Evolutionary conservation across 2,797 vertebrate genomes (phyloP), one percentile per base, ranked within the genome.

Genomic region (Aplochiton taeniatus): DNA sequence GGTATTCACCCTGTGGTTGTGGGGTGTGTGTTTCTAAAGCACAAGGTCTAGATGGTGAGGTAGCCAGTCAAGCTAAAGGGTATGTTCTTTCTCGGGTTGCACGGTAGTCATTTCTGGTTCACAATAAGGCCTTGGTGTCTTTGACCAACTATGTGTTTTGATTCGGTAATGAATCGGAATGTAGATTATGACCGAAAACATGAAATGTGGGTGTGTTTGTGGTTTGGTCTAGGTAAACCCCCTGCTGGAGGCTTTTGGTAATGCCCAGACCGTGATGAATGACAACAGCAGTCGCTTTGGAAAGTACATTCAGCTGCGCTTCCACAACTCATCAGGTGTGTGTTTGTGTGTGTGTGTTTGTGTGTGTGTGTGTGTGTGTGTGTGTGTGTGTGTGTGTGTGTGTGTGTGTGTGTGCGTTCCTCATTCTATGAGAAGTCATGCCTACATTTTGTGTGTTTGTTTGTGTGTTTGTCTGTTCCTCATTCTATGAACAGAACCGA

Each of bases 231-330:
- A 93, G 92, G 91, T 93, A 55, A 93, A 93, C 76, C 92, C 91
- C 0, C 80, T 93, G 55, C 81, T 93, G 54, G 92, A 93, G 80
- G 92, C 88, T 17, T 93, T 93, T 73, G 92, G 92, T 45, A 93
- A 93, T 57, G 92, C 92, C 10, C 91, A 92, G 71, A 93, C 92
- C 4, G 89, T 90, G 63, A 91, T 90, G 91, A 93, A 93, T 69
- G 87, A 92, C 80, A 93, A 93, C 83, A 93, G 92, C 70, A 93
- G 92, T 70, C 83, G 88, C 9, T 90, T 90, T 66, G 91, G 92
- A 69, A 93, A 93, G 72, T 93, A 92, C 53, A 90, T 93, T 72
- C 91, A 93, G 66, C 85, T 93, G 13, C 87, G 88, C 73, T 93
- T 93, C 77, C 85, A 83, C 60, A 82, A 80, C 17, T 88, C 84